These are phyloP conservation scores for Amaurobius ferox DNA, from an alignment of 2,888 invertebrate genomes.

Conservation along the genomic window DNA sequence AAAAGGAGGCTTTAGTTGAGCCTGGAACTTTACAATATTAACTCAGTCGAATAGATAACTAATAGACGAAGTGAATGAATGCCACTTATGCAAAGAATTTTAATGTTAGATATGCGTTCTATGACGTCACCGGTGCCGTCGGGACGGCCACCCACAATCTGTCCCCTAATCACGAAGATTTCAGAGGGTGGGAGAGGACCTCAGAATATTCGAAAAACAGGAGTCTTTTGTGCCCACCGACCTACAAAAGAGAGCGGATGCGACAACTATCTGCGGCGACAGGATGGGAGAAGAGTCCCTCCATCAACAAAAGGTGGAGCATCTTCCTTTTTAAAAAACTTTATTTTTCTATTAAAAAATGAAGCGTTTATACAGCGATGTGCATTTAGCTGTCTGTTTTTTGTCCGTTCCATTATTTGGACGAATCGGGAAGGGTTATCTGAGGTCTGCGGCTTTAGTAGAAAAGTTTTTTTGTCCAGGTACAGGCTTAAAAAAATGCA, in stretches of 20 bases:
- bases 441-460: constrained; percentile 30
- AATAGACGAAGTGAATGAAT: too few species aligned
- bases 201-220: constrained; percentile 29
- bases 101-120: not conserved
- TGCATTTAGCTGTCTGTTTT: constrained; percentile 60
- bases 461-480: not conserved
- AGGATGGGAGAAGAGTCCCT: constrained; percentile 41
- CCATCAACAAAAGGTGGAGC: constrained; percentile 46
- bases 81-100: not conserved
- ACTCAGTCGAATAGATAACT: too few species aligned
- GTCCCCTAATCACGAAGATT: constrained; percentile 61
- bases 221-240: constrained; percentile 53
- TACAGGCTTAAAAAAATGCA: constrained; percentile 9
- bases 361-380: constrained; percentile 56
- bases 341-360: constrained; percentile 1
- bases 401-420: constrained; percentile 9
- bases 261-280: constrained; percentile 62
- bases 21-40: too few species aligned
- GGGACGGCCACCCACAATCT: constrained; percentile 69
- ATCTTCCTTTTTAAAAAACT: constrained; percentile 20
- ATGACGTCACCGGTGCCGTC: constrained; percentile 46
- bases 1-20: too few species aligned
- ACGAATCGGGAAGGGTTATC: constrained; percentile 68
- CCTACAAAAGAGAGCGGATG: constrained; percentile 64
- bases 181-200: not conserved